Evolutionary conservation across 1,140 invertebrate species (phyloP), one percentile per base, ranked within the genome.

Genomic region (Euura saliciscinereae): DNA sequence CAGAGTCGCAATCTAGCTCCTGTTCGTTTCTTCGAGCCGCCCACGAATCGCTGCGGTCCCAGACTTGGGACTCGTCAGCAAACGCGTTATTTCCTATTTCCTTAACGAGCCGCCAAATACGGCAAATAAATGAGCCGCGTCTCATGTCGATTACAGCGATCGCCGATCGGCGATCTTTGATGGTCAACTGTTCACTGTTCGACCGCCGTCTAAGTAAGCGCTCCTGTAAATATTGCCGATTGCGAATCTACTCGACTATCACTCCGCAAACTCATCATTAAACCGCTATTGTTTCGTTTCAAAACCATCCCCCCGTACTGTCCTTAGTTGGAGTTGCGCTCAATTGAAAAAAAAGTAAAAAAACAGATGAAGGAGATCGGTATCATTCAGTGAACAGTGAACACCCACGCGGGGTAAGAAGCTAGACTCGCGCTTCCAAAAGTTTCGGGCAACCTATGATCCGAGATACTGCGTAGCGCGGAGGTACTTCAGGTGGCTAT

Each of bases 31-130:
- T 59, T 59, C 51, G 51, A 59, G 51, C 51, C 51, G 51, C 51
- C 51, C 51, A 59, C 51, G 51, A 59, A 59, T n/a, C 6, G 51
- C 6, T 11, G 51, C 51, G 13, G 51, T 4, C 51, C 51, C 51
- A 59, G 51, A 59, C 51, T 59, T 59, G 51, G 51, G 51, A 59
- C 51, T 59, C 51, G 51, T 59, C 51, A 59, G 51, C 13, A 59
- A 59, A 11, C 51, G 51, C 51, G 51, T 59, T 59, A 59, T 59
- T 59, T 59, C 51, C 51, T 59, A 59, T 59, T 59, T 69, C 44
- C 68, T 46, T 69, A 69, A 69, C 68, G 68, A 69, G 45, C 42
- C 28, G 44, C 68, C 68, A 69, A 69, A 69, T 69, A 69, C 28
- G 66, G 66, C 11, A 44, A 42, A 67, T 67, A 67, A 67, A 67